Base-by-base conservation (phyloP, 2,888 invertebrate genomes). In the Adelognathus sp. region DNA sequence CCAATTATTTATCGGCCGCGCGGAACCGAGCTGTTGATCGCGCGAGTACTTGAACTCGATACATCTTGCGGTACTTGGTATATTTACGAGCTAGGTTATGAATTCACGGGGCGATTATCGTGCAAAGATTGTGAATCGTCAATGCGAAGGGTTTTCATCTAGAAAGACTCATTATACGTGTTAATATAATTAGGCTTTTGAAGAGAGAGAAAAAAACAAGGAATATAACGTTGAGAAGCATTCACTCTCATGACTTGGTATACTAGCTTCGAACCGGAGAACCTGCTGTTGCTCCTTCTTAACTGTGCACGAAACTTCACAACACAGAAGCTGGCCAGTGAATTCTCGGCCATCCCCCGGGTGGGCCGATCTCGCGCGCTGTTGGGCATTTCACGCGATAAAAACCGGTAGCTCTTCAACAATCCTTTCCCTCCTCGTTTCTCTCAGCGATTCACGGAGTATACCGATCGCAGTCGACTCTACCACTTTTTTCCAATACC, bases 341-440 rank as follows among this genome's bases (percentile, higher is more conserved):
- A 72, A 76, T 73, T 76, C n/a, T n/a, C 63, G 72, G 50, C 50
- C 67, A 29, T 41, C 54, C 76, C 74, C 67, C 71, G 79, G 79
- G 79, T 75, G 80, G 79, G 70, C 79, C 67, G 76, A 76, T 61
- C 79, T n/a, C n/a, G n/a, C n/a, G n/a, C n/a, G n/a, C n/a, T n/a
- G 71, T 69, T 76, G 75, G 80, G 72, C 80, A 79, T 79, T 80
- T 81, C 81, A 81, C 81, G 81, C 80, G 81, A 80, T 81, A 81
- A 81, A 81, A 81, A 81, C 81, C 81, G 80, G 81, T 81, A 81
- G 81, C 81, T 80, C 81, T 76, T 81, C 72, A 79, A 76, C 79
- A 76, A n/a, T 81, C 70, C 52, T 46, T 73, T 69, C 66, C n/a
- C n/a, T 52, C 58, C 69, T 66, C 63, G 54, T 67, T 50, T n/a